Conservation (phyloP, 2,797 vertebrate species). For the Ctenochaetus hawaiiensis region DNA sequence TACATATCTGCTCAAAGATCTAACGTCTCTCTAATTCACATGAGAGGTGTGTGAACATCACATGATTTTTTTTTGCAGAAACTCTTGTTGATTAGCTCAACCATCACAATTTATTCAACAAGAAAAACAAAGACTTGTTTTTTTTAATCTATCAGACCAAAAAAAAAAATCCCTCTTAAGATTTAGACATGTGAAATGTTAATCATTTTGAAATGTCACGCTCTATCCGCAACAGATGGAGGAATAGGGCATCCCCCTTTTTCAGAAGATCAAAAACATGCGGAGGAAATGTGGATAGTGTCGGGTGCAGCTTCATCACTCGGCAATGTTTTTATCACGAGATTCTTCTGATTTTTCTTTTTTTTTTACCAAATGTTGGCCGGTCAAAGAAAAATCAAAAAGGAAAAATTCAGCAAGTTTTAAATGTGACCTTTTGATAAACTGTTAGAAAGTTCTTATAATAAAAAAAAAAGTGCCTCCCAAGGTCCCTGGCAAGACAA, state of each 20-base stretch:
- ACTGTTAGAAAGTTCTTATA: background rate
- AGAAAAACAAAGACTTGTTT: slow-evolving; percentile 43
- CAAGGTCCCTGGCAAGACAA: background rate
- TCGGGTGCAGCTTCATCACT: slow-evolving; percentile 31
- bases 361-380: slow-evolving; percentile 12
- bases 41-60: slow-evolving; percentile 3
- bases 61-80: slow-evolving; percentile 2
- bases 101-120: slow-evolving; percentile 1
- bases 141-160: slow-evolving; percentile 3
- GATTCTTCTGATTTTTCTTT: slow-evolving; percentile 11
- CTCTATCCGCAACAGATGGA: slow-evolving; percentile 79
- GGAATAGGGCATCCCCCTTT: slow-evolving; percentile 81
- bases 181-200: slow-evolving; percentile 78
- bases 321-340: slow-evolving; percentile 22
- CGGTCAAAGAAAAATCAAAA: slow-evolving; percentile 3
- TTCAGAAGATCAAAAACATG: slow-evolving; percentile 76
- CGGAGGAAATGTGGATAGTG: slow-evolving; percentile 69
- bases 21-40: slow-evolving; percentile 54
- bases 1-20: slow-evolving; percentile 35
- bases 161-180: slow-evolving; percentile 63
- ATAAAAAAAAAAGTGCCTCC: no score
- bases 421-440: slow-evolving; percentile 8
- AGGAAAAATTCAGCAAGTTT: slow-evolving; percentile 9
- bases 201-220: slow-evolving; percentile 84
- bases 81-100: background rate